Base-by-base conservation (phyloP, 1,140 invertebrate species). In the Portunus trituberculatus region DNA sequence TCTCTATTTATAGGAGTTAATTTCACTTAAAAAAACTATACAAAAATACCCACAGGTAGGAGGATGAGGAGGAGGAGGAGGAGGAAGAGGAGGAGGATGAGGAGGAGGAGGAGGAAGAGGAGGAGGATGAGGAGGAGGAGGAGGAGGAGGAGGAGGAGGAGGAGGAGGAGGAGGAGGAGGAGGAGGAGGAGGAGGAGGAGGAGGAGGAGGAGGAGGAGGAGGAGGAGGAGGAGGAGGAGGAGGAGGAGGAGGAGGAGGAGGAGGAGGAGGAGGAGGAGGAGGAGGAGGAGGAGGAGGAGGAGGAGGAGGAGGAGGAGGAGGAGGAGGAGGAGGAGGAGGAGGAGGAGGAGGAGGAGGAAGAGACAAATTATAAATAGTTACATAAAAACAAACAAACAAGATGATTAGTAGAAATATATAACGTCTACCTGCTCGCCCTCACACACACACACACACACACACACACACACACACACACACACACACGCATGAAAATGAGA, bases 381-480 rank as follows among this genome's bases (percentile, higher is more conserved):
- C 3, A 59, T 59, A 59, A 59, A 14, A 14, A 59, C 12, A 59
- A 59, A 20, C 3, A 20, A 59, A 20, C 3, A 20, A 59, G 8
- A 59, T 59, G 52, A 10, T 59, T 2, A 59, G 52, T 10, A 59
- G 12, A 59, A 59, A 20, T 59, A 59, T 14, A 10, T 59, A 59
- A 59, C 87, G 10, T 16, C 4, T 3, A 28, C 31, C 10, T 29
- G 3, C 88, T 14, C 88, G n/a, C 32, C 4, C 87, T n/a, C 87
- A 76, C 91, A 67, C 67, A 59, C 12, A 67, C 32, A 92, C 32
- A 67, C 32, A 59, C 25, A 10, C 32, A 59, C 32, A 52, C 29
- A 32, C n/a, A 76, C 59, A 92, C 31, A 76, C 31, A 92, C 39
- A n/a, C 31, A 92, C 48, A 76, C 31, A 92, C 29, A 76, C 52